These are phyloP conservation scores for Poliocrania exsul DNA, from an alignment of 2,797 vertebrate species.

Conservation along the genomic window DNA sequence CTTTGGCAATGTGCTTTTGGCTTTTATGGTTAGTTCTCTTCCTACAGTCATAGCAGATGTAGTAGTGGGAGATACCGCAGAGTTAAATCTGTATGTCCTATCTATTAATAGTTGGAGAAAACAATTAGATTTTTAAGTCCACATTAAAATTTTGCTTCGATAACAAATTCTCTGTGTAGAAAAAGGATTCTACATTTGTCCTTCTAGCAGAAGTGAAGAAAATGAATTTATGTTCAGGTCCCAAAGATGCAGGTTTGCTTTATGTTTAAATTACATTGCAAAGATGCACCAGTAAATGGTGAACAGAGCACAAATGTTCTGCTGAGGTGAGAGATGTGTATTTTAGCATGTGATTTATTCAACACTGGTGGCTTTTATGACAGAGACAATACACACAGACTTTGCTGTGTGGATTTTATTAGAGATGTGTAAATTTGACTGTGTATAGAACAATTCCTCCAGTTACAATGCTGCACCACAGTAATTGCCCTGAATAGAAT, in stretches of 20 bases:
- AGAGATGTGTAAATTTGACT: neutral
- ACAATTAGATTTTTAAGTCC: neutral
- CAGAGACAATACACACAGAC: neutral
- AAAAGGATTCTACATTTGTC: neutral
- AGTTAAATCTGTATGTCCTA: neutral
- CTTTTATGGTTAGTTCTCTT: slow-evolving; percentile 27
- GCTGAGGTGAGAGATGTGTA: neutral
- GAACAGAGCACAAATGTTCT: neutral
- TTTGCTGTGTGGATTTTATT: neutral
- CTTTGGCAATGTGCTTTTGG: neutral
- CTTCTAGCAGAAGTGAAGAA: neutral
- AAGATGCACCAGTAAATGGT: neutral
- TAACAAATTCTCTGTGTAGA: neutral
- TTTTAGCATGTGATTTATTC: neutral
- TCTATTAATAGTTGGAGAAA: neutral
- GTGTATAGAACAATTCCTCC: neutral
- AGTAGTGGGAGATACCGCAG: neutral
- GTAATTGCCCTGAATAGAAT: neutral
- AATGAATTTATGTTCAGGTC: neutral
- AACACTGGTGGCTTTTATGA: neutral
- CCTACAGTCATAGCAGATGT: neutral
- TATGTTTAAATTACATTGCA: neutral
- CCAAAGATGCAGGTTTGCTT: neutral
- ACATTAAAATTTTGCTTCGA: neutral
- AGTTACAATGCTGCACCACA: neutral